Evolutionary conservation across 2,113 vertebrate genomes (phyloP).

Genomic region (Phodopus roborovskii): DNA sequence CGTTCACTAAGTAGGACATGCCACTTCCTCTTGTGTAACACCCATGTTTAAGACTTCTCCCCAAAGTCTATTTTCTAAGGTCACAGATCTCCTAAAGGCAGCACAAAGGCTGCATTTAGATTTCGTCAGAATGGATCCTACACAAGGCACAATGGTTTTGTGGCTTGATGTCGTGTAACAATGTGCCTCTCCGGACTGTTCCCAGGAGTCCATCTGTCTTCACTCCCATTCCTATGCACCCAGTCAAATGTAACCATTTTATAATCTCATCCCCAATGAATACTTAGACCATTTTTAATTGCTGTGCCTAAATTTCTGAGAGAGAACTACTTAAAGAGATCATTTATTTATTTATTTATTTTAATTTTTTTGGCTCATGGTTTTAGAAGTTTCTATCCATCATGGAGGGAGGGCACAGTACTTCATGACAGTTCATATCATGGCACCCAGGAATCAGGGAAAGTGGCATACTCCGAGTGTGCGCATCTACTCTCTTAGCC

Average conservation of each 20-base stretch:
- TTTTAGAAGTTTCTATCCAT: background rate
- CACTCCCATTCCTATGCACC: no score
- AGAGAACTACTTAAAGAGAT: background rate
- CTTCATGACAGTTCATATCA: background rate
- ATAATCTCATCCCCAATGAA: background rate
- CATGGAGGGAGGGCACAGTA: background rate
- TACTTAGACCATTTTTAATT: background rate
- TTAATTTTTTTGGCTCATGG: background rate
- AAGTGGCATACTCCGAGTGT: background rate
- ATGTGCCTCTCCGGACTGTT: background rate
- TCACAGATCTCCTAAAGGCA: background rate
- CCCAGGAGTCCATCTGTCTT: background rate
- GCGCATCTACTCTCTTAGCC: background rate
- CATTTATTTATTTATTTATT: no score
- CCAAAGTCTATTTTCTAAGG: background rate
- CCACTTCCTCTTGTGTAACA: slow-evolving; percentile 21
- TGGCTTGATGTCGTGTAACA: background rate
- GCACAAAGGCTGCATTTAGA: background rate
- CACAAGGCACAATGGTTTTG: background rate
- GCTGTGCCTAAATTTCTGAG: background rate
- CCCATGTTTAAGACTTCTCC: slow-evolving; percentile 4
- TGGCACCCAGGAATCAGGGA: background rate
- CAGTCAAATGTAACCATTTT: background rate
- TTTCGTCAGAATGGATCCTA: background rate
- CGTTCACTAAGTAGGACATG: background rate